Evolutionary conservation across 30 jellyfish, hydroid and myxozoan genomes (phyloP), one percentile per base, ranked within the genome.

Genomic region (Turritopsis dohrnii): DNA sequence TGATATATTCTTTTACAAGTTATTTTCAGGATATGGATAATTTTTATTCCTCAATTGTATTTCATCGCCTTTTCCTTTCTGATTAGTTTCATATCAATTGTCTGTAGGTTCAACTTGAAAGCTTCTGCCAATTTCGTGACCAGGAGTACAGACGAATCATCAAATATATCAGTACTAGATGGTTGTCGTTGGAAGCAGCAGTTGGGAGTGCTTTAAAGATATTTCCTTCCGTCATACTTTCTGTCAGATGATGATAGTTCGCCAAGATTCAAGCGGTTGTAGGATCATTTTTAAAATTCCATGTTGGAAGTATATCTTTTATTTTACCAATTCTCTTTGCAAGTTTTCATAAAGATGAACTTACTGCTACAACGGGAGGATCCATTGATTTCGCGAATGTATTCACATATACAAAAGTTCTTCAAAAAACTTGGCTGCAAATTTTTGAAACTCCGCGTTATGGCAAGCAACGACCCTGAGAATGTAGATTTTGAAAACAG

Each of bases 101-200:
- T n/a, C n/a, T 54, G 18, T 54, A 66, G 76, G 76, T 66, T 3
- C 60, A n/a, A 29, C 83, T 81, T 7, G 66, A 60, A 28, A 1
- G 21, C 22, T 81, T 27, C 16, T 81, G 87, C 28, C 52, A 53
- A 25, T 81, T 81, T 52, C 54, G 87, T 25, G 83, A 81, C 17
- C 60, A 53, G 26, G 74, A 8, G 52, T 81, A 52, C 60, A 8
- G 65, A 29, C 24, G 53, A 29, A 81, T 81, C 83, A 81, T 81
- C 60, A 81, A 81, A 30, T 26, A 81, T 65, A 85, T 81, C 54
- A 53, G 19, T 25, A 81, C 87, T 1, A 81, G 87, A 23, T 81
- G 87, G 87, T 54, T 81, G 65, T 27, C 81, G 53, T 65, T 81
- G 84, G 87, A 81, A 8, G 74, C 74, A 8, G 83, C 87, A 17